A percentile compares a stretch with the other conserved stretches of the same genome.
Conservation (phyloP, 2,888 invertebrate species). For the Choristoneura rosaceana region DNA sequence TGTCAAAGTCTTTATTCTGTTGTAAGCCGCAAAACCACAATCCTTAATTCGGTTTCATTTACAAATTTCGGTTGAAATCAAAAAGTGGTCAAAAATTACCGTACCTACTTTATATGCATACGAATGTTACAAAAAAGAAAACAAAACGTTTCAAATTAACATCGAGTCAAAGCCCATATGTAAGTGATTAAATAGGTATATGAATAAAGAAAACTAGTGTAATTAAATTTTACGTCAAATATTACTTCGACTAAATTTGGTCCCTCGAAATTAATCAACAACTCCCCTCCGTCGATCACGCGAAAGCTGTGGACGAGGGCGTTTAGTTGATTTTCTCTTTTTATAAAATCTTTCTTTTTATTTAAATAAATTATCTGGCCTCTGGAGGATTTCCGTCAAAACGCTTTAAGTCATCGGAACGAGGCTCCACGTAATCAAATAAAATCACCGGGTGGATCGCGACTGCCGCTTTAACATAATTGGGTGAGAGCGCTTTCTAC, state of each 20-base stretch:
- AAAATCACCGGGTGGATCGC: conserved; percentile 61
- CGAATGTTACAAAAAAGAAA: too few species aligned
- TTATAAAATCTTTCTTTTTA: conserved; percentile 37
- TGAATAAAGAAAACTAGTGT: too few species aligned
- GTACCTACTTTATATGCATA: too few species aligned
- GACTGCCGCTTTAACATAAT: conserved; percentile 53
- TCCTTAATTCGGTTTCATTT: too few species aligned
- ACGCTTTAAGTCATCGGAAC: conserved; percentile 60
- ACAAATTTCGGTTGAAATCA: too few species aligned
- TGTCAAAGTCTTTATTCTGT: too few species aligned
- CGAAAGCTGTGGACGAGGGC: conserved; percentile 13
- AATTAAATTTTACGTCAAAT: neutral
- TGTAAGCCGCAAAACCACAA: too few species aligned
- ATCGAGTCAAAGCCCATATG: too few species aligned
- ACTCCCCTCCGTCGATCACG: neutral
- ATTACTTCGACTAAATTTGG: neutral
- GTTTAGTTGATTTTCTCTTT: conserved; percentile 32
- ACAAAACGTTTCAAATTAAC: too few species aligned
- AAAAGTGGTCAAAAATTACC: too few species aligned
- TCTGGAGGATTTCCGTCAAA: conserved; percentile 50
- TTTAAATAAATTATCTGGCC: conserved; percentile 39
- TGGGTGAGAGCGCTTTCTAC: conserved; percentile 25
- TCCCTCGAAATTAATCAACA: neutral
- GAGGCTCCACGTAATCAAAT: conserved; percentile 64
- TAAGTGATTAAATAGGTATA: too few species aligned